Conservation (phyloP, 92 coral and sea anemone genomes). For the Actinostola sp. region DNA sequence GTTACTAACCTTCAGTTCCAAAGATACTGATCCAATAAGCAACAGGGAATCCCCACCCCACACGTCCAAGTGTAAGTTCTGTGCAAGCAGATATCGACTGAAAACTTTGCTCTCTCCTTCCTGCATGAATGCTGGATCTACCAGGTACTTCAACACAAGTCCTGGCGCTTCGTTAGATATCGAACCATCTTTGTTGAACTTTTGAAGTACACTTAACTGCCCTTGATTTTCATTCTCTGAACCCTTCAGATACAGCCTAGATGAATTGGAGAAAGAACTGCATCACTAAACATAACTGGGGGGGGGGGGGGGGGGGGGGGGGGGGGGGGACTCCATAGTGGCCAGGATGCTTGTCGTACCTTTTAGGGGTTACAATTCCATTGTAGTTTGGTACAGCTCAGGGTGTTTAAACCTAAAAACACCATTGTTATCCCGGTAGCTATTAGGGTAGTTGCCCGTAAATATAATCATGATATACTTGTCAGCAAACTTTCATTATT, state of each 20-base stretch:
- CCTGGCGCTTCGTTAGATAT: slow-evolving; percentile 88
- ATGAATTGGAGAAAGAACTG: too few species aligned
- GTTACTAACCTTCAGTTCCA: slow-evolving; percentile 77
- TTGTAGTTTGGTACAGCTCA: too few species aligned
- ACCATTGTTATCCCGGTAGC: too few species aligned
- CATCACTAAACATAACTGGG: too few species aligned
- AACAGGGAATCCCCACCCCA: slow-evolving; percentile 98
- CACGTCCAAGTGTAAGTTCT: slow-evolving; percentile 86
- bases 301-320: too few species aligned
- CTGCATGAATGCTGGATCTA: slow-evolving; percentile 94
- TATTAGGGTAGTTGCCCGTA: too few species aligned
- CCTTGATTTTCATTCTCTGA: slow-evolving; percentile 50
- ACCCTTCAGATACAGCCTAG: slow-evolving; percentile 65
- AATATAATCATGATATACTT: too few species aligned
- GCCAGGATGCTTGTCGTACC: too few species aligned
- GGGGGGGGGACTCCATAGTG: too few species aligned
- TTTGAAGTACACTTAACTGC: slow-evolving; percentile 77
- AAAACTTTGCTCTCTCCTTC: slow-evolving; percentile 92
- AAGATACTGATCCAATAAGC: slow-evolving; percentile 84
- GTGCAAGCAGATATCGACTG: slow-evolving; percentile 76
- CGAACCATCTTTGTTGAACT: slow-evolving; percentile 78
- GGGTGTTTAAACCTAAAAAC: too few species aligned
- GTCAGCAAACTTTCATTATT: too few species aligned
- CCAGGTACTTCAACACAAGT: slow-evolving; percentile 80
- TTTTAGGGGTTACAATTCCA: too few species aligned